Evolutionary conservation across 1,140 invertebrate genomes (phyloP).

Genomic region (Hycleus cichorii): DNA sequence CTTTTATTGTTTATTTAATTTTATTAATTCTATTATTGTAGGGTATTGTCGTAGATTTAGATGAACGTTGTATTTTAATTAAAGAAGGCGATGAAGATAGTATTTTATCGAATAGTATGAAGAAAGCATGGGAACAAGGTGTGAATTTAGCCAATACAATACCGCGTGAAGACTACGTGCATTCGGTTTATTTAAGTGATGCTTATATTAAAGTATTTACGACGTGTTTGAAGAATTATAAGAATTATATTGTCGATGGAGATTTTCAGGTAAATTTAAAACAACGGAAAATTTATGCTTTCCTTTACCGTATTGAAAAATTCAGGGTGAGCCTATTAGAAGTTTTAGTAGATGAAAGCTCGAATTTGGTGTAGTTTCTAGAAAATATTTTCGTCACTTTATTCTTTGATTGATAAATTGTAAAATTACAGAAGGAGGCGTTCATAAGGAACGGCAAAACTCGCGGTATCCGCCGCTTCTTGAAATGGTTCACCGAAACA

Average conservation of each 20-base stretch:
- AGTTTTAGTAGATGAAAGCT: no score
- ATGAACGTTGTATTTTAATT: conserved; percentile 47
- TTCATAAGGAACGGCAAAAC: conserved; percentile 40
- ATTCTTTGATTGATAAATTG: not conserved
- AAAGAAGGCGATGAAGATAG: conserved; percentile 55
- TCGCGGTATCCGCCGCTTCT: conserved; percentile 58
- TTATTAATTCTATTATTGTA: conserved; percentile 31
- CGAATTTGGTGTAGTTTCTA: no score
- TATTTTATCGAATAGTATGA: conserved; percentile 54
- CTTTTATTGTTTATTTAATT: conserved; percentile 4
- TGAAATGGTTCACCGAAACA: conserved; percentile 78
- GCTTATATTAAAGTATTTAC: conserved; percentile 62
- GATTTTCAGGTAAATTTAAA: conserved; percentile 48
- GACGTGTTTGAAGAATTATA: conserved; percentile 55
- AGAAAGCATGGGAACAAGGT: conserved; percentile 48
- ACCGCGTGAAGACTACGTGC: conserved; percentile 44
- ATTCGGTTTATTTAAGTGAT: conserved; percentile 53
- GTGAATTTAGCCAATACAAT: conserved; percentile 30
- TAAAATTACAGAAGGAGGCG: conserved; percentile 36
- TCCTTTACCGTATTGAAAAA: conserved; percentile 6
- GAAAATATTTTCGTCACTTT: not conserved
- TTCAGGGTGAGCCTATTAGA: no score
- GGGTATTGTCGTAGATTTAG: conserved; percentile 60
- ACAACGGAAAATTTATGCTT: no score
- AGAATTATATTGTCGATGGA: conserved; percentile 45